Base-by-base conservation (phyloP, 2,888 invertebrate genomes). In the Keiferia lycopersicella region DNA sequence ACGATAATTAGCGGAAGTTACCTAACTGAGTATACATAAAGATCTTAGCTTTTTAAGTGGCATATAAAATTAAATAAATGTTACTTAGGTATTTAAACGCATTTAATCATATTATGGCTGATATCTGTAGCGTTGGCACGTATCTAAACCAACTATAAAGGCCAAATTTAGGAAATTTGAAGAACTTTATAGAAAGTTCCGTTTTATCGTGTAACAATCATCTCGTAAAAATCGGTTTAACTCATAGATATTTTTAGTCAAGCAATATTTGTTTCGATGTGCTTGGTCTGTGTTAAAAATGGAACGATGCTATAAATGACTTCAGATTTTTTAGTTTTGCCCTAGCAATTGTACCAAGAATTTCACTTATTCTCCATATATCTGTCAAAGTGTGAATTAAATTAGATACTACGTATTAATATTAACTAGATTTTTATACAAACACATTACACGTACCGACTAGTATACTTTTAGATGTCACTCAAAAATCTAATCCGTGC, bases 1-100 rank as follows among this genome's bases (percentile, higher is more conserved):
- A 38, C 50, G 26, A 38, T 53, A 60, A 53, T 20, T 53, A 62
- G 62, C 62, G 53, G 22, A 53, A 62, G 62, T 62, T 62, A 62
- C 53, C 62, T 53, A 22, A 62, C 14, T n/a, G 12, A 61, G 51
- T 53, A 30, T 56, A 56, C 34, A 34, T 20, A 22, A 34, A 61
- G 30, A n/a, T 16, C 34, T 61, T 12, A 50, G 61, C 39, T 39
- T 51, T 38, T 38, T 62, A 53, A 62, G 62, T 62, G 62, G 53
- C 62, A 39, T 62, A 30, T 62, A 62, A 60, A 62, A 50, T 12
- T 50, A 61, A 34, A 22, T 41, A 41, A 50, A 10, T 22, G 61
- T 60, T 60, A 60, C 16, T 18, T 45, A 60, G 41, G 45, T 41
- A 45, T 59, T 20, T 59, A 60, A 45, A 22, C 30, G 41, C 60